A percentile compares a stretch with the other conserved stretches of the same genome.
phyloP scores from a whole-genome alignment of 2,113 vertebrate species.

The Alligator sinensis region DNA sequence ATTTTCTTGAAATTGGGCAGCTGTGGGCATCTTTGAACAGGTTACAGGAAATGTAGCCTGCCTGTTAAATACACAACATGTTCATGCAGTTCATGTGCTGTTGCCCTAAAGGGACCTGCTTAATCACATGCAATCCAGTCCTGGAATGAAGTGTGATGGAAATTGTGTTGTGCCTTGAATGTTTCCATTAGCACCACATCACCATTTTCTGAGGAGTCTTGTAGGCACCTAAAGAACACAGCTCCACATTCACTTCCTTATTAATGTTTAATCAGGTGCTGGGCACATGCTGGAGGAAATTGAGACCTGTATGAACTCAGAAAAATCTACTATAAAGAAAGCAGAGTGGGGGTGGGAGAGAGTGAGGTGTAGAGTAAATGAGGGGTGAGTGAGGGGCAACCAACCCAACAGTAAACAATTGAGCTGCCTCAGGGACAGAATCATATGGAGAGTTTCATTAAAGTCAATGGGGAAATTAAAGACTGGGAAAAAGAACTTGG shows the following conservation, averaged over 20 bases:
- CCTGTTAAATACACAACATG: neutral
- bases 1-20: neutral
- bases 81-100: neutral
- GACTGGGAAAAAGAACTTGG: neutral
- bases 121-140: neutral
- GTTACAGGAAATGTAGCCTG: conserved; percentile 19
- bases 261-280: conserved; percentile 1
- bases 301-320: neutral
- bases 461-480: neutral
- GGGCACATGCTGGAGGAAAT: neutral
- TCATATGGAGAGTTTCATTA: neutral
- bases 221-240: neutral
- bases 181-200: neutral
- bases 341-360: neutral
- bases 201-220: neutral
- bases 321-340: neutral
- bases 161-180: neutral
- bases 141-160: conserved; percentile 8
- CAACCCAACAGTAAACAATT: rapidly evolving
- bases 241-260: neutral
- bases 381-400: neutral
- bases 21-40: conserved; percentile 38
- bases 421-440: neutral
- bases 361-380: neutral
- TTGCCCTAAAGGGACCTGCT: neutral